Evolutionary conservation across 2,888 invertebrate genomes (phyloP).

Genomic region (Bombyx huttoni): DNA sequence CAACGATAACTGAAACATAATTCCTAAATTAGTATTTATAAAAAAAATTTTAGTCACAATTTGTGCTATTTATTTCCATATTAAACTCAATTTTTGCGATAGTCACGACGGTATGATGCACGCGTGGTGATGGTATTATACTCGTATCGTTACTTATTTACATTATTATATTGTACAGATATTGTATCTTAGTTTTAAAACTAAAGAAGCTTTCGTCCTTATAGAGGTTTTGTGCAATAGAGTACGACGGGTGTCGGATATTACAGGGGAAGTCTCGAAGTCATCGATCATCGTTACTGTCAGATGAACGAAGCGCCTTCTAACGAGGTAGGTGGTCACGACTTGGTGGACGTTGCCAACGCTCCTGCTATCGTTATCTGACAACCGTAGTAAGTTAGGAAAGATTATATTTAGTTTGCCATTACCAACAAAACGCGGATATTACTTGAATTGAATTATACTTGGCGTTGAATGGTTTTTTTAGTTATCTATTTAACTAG

Average conservation of each 20-base stretch:
- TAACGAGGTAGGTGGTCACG: conserved; percentile 40
- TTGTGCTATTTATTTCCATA: no score
- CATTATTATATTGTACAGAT: not conserved
- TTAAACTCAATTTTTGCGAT: no score
- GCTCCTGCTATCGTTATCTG: not conserved
- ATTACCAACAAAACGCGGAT: not conserved
- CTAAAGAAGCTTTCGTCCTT: not conserved
- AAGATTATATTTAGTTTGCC: not conserved
- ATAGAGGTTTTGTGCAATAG: not conserved
- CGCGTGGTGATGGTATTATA: no score
- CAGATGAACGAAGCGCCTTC: conserved; percentile 47
- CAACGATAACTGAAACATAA: no score
- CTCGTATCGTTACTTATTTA: no score
- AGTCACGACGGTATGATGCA: no score
- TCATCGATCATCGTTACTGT: conserved; percentile 60
- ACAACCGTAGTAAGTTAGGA: conserved; percentile 1
- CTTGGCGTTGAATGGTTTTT: no score
- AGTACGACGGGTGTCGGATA: conserved; percentile 35
- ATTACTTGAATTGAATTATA: no score
- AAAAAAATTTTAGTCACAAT: no score
- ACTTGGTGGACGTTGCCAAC: conserved; percentile 15
- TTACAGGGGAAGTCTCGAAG: conserved; percentile 50
- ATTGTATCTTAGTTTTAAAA: not conserved
- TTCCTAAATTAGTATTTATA: no score
- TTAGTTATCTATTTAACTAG: no score